Base-by-base conservation (phyloP, 2,888 invertebrate species). In the Drosophila subsilvestris region DNA sequence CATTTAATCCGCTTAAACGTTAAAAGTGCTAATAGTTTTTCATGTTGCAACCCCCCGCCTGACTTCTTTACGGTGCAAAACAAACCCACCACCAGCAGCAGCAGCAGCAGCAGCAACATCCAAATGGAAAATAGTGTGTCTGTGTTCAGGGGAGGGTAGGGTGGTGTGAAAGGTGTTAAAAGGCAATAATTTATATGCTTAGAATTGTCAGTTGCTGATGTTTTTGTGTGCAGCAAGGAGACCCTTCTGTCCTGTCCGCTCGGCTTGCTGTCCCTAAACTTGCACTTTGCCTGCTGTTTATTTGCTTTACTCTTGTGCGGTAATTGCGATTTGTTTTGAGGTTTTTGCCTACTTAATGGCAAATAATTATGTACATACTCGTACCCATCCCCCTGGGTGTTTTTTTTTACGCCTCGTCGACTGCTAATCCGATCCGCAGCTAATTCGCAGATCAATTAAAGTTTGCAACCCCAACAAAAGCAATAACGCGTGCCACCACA, bases 151-250 rank as follows among this genome's bases (percentile, higher is more conserved):
- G 62, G n/a, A n/a, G n/a, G 56, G 20, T 20, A 3, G 25, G 25
- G 4, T 22, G 22, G 25, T n/a, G 37, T 67, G 49, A 74, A 76
- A 79, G 83, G 87, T 82, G 89, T 84, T 89, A 90, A 89, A 89
- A 90, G 82, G 84, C 89, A 89, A 89, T 89, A 88, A 89, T 84
- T 89, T 89, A 89, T 80, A 72, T 77, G 79, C 77, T 88, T 83
- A 79, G 76, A 74, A 76, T 68, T 83, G 78, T 66, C 75, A 78
- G 74, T 71, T 75, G 57, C 59, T 66, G 60, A 69, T 57, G 67
- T 44, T 63, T 14, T 54, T 59, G 66, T 70, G 54, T 68, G 59
- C 56, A 56, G 14, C 3, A 5, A 32, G 50, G 49, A 59, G 22
- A 22, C 55, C 74, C 51, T 42, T 54, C 50, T 75, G 60, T 49